Evolutionary conservation across 2,888 invertebrate genomes (phyloP), one percentile per base, ranked within the genome.

Genomic region (Scaptomyza reducta): DNA sequence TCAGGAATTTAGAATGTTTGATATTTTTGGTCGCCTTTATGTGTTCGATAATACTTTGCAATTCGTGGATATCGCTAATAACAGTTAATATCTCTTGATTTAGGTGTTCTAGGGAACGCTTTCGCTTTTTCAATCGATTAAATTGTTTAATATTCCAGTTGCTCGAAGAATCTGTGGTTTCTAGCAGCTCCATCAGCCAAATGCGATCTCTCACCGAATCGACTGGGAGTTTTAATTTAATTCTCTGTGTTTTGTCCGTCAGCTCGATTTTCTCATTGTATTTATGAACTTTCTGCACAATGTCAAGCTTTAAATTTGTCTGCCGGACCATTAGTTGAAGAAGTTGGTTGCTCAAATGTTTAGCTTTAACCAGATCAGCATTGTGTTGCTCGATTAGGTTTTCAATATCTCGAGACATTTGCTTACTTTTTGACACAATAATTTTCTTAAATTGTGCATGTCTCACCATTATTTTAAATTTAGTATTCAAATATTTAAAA

Each of bases 121-220:
- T 33, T 14, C 45, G 46, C 0, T 22, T 22, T 3, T 9, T 6
- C 1, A 55, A 7, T 3, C 5, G 18, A 0, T 7, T 1, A 10
- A 55, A 9, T 0, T 38, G 10, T 13, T 22, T 53, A 4, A 13
- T 18, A 22, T 44, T 18, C 29, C 42, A 18, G 13, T 42, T 42
- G 6, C 1, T 25, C 1, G 1, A 2, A 2, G 13, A 22, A 18
- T 3, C 5, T 33, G n/a, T 25, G 0, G 14, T 10, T 11, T 45
- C 60, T 2, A 58, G 38, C 0, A 78, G 35, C n/a, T 78, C 78
- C 71, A 78, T 75, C 3, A 79, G 50, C 5, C 41, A 42, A n/a
- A 82, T 54, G 1, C 57, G 53, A 13, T 69, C 45, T 0, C n/a
- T 10, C 1, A 73, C 47, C 1, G 29, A 54, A 35, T 53, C 6